Evolutionary conservation across 2,797 vertebrate species (phyloP).

Genomic region (Selene dorsalis): DNA sequence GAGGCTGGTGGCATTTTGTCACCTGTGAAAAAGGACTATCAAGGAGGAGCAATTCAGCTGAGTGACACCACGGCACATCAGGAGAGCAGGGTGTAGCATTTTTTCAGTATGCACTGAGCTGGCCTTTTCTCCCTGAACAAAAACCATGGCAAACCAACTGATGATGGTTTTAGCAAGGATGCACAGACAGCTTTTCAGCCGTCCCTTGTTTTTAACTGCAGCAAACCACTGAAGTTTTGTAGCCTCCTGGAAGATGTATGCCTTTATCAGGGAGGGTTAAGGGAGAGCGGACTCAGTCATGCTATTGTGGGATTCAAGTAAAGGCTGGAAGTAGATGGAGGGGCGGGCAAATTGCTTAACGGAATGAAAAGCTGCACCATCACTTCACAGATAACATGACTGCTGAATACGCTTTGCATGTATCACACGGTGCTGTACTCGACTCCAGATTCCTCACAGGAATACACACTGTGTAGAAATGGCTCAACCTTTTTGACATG

Average conservation of each 20-base stretch:
- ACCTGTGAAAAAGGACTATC: slow-evolving; percentile 5
- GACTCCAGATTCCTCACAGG: slow-evolving; percentile 27
- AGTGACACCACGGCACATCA: slow-evolving; percentile 8
- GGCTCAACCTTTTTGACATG: slow-evolving; percentile 46
- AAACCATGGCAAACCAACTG: slow-evolving; percentile 24
- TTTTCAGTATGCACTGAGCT: slow-evolving; percentile 12
- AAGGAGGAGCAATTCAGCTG: slow-evolving; percentile 3
- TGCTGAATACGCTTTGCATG: slow-evolving; percentile 41
- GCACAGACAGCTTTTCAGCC: slow-evolving; percentile 17
- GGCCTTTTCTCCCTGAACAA: slow-evolving; percentile 25
- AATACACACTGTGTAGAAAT: slow-evolving; percentile 41
- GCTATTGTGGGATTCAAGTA: slow-evolving; percentile 13
- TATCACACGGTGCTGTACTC: background rate
- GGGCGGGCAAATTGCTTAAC: slow-evolving; percentile 35
- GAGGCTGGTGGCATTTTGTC: slow-evolving; percentile 1
- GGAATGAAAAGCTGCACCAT: slow-evolving; percentile 42
- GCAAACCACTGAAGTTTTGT: slow-evolving; percentile 13
- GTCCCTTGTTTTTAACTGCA: slow-evolving; percentile 24
- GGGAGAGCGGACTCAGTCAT: slow-evolving; percentile 25
- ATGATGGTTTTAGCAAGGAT: slow-evolving; percentile 27
- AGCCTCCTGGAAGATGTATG: slow-evolving; percentile 38
- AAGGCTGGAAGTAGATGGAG: background rate
- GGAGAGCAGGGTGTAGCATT: background rate
- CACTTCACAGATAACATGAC: slow-evolving; percentile 44
- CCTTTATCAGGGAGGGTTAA: slow-evolving; percentile 29